Evolutionary conservation across 2,888 invertebrate species (phyloP), one percentile per base, ranked within the genome.

Genomic region (Prosapia bicincta): DNA sequence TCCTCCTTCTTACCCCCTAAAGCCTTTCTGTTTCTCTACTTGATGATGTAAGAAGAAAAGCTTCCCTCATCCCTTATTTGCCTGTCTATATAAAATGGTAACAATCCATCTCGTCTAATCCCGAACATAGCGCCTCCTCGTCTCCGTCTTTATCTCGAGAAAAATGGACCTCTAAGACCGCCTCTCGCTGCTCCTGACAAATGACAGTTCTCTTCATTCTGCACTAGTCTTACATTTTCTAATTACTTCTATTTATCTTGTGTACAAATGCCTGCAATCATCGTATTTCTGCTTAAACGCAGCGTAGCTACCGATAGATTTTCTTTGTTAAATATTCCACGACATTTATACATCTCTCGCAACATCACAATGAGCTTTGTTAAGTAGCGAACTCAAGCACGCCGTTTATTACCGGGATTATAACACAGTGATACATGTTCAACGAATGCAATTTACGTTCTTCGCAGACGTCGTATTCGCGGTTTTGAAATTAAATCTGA

Each of bases 41-140:
- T 72, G 69, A 71, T 54, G 71, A 69, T 69, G 72, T 72, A 68
- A 73, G 74, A 76, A 73, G 76, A 76, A 76, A 76, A 70, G 74
- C 74, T 68, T 70, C 73, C 70, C 66, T 71, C 76, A 32, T 72
- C 72, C 32, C 72, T 72, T 54, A 54, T 74, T 66, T 43, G 66
- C 67, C 68, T 75, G 71, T 75, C 71, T 71, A 74, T 74, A 76
- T 76, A 76, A 76, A 76, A 76, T 74, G 74, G 76, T 74, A 74
- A 76, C 76, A 74, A 76, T 76, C 76, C 76, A 76, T 76, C 76
- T 76, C 69, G 23, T n/a, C 65, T 70, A 76, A 74, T 73, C 76
- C 72, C 67, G 10, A 54, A 26, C 71, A 26, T 66, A 65, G n/a
- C 65, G 20, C 65, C 71, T 71, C 69, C 26, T 26, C 66, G 54